Evolutionary conservation across 2,797 vertebrate genomes (phyloP).

Genomic region (Myotis planiceps): DNA sequence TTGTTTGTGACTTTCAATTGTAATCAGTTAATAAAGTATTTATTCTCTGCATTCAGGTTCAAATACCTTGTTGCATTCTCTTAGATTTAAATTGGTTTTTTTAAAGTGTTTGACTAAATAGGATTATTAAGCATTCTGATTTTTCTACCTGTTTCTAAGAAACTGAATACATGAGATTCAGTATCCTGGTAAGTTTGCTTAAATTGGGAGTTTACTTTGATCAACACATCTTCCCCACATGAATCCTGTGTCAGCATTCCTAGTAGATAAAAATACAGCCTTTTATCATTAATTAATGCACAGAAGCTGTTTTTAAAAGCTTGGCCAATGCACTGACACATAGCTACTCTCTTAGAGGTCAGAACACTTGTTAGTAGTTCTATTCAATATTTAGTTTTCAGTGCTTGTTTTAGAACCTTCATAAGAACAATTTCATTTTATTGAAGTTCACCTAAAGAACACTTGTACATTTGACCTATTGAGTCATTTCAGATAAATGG

Average conservation of each 20-base stretch:
- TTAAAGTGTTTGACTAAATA: conserved; percentile 37
- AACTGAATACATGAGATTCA: not conserved
- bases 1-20: conserved; percentile 86
- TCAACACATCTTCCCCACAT: not conserved
- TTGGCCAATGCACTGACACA: not conserved
- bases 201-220: not conserved
- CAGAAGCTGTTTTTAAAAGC: not conserved
- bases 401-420: not conserved
- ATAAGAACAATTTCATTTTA: not conserved
- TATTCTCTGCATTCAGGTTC: conserved; percentile 89
- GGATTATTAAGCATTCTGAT: not conserved
- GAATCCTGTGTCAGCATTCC: not conserved
- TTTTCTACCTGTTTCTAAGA: not conserved
- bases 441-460: not conserved
- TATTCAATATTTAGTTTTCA: not conserved
- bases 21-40: conserved; percentile 91
- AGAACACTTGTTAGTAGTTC: not conserved
- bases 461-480: not conserved
- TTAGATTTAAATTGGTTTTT: conserved; percentile 60
- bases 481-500: conserved; percentile 17
- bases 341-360: not conserved
- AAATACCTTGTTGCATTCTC: conserved; percentile 75
- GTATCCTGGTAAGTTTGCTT: not conserved
- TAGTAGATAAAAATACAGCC: not conserved
- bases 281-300: not conserved